A percentile compares a stretch with the other conserved stretches of the same genome.
Evolutionary conservation across 2,113 vertebrate genomes (phyloP).

Genomic region (Tauraco erythrolophus): DNA sequence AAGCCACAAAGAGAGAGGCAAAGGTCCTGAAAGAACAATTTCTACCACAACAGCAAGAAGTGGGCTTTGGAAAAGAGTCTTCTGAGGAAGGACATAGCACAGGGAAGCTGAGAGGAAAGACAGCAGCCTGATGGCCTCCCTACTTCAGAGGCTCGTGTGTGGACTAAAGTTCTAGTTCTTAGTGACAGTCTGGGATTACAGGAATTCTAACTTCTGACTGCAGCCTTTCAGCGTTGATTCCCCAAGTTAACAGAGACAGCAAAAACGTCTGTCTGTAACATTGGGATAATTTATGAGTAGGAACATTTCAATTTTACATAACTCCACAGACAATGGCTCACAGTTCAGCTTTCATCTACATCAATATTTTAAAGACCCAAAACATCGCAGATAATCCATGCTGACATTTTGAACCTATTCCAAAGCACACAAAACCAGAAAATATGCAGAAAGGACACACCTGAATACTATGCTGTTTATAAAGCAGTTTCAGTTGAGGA

Average conservation of each 20-base stretch:
- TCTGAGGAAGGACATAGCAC: background rate
- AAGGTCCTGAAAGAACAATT: background rate
- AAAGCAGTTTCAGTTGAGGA: background rate
- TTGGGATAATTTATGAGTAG: background rate
- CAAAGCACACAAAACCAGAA: background rate
- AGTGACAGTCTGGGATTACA: background rate
- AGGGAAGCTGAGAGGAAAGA: background rate
- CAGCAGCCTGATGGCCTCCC: background rate
- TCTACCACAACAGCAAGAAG: background rate
- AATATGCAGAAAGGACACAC: background rate
- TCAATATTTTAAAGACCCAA: background rate
- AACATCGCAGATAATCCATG: background rate
- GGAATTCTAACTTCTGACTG: background rate
- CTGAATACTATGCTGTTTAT: background rate
- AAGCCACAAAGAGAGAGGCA: background rate
- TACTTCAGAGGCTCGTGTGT: accelerated
- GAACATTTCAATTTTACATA: background rate
- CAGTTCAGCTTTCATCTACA: background rate
- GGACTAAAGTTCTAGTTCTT: background rate
- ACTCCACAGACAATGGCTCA: background rate
- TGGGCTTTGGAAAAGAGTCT: background rate
- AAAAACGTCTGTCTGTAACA: background rate
- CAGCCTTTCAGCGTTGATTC: background rate
- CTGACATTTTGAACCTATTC: background rate
- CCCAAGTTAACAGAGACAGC: background rate